phyloP scores from a whole-genome alignment of 2,888 invertebrate species.

The Heliothis peltigera region DNA sequence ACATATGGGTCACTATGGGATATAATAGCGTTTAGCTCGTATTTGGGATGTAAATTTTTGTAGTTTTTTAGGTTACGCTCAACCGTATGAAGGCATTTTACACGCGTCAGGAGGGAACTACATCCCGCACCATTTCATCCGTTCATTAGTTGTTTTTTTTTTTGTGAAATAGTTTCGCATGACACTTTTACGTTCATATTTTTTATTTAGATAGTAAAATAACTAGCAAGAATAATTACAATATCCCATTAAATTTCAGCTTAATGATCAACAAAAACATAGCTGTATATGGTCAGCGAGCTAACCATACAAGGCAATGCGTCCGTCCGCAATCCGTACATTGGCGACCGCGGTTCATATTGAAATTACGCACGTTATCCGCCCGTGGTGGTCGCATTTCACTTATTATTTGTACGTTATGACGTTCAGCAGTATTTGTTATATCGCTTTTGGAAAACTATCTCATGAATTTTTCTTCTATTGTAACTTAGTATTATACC shows the following conservation, averaged over 20 bases:
- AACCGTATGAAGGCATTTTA: too few species aligned
- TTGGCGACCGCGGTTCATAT: slow-evolving; percentile 52
- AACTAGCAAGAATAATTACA: too few species aligned
- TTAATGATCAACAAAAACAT: too few species aligned
- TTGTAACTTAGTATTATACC: too few species aligned
- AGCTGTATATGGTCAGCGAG: neutral
- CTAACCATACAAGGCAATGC: slow-evolving; percentile 33
- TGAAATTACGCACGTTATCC: slow-evolving; percentile 61
- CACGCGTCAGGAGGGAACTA: too few species aligned
- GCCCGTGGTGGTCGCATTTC: slow-evolving; percentile 34
- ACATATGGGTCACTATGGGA: slow-evolving; percentile 11
- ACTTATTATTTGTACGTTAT: slow-evolving; percentile 37
- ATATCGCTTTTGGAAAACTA: neutral
- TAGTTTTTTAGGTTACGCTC: too few species aligned
- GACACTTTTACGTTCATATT: too few species aligned
- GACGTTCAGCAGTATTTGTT: neutral
- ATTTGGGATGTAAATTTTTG: neutral
- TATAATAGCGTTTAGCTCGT: neutral
- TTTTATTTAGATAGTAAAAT: too few species aligned
- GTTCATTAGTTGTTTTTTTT: too few species aligned
- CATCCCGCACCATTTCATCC: too few species aligned
- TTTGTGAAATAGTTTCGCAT: too few species aligned
- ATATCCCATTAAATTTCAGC: too few species aligned
- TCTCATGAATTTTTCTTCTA: neutral
- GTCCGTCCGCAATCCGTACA: slow-evolving; percentile 24